A percentile compares a stretch with the other conserved stretches of the same genome.
Conservation (phyloP, 1,140 invertebrate genomes). For the Maconellicoccus hirsutus region DNA sequence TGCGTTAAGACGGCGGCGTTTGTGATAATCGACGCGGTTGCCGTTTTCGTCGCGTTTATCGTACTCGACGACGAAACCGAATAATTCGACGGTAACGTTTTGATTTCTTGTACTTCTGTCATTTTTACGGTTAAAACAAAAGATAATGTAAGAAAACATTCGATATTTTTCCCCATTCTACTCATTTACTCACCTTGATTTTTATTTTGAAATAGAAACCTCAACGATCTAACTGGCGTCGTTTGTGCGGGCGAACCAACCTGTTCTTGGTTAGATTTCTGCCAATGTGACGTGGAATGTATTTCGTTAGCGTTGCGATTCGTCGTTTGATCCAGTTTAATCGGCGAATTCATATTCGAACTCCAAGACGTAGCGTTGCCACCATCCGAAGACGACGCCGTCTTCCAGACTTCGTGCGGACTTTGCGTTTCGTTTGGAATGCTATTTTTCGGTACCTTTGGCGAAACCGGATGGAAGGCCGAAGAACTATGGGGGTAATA, state of each 20-base stretch:
- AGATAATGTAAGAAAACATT: too few relatives aligned
- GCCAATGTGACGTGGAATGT: background rate
- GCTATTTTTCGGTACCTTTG: conserved; percentile 35
- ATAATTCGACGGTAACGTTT: background rate
- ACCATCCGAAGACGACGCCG: background rate
- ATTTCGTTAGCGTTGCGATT: background rate
- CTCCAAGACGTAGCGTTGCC: background rate
- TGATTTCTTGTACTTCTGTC: background rate
- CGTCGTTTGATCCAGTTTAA: background rate
- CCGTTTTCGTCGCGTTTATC: background rate
- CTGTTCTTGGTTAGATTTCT: background rate
- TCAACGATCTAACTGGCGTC: background rate
- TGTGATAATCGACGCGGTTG: background rate
- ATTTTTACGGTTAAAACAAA: too few relatives aligned
- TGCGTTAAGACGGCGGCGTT: background rate
- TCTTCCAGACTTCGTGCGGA: background rate
- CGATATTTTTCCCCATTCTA: too few relatives aligned
- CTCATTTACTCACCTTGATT: background rate
- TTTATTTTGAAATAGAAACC: background rate
- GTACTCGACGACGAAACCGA: background rate
- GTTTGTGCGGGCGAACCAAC: background rate
- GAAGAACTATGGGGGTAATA: conserved; percentile 60
- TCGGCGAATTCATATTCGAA: background rate
- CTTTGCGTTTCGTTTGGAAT: background rate
- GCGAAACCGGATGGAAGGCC: conserved; percentile 64